Evolutionary conservation across 2,888 invertebrate genomes (phyloP).

Genomic region (Pachydiplax longipennis): DNA sequence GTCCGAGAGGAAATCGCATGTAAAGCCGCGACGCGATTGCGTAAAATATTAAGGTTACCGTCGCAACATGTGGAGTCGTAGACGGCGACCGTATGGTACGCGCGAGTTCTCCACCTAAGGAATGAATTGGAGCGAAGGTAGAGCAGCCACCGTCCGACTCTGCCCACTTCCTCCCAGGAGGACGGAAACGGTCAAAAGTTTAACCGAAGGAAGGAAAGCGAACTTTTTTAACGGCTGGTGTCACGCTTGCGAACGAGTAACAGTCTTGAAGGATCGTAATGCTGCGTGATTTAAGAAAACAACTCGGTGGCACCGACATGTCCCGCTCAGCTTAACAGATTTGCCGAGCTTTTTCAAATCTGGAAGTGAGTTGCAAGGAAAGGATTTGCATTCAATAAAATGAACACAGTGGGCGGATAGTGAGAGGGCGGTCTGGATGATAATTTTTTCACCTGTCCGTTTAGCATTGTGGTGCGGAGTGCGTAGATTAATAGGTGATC

Average conservation of each 20-base stretch:
- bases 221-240: background rate
- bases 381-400: slow-evolving; percentile 26
- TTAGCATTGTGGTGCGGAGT: background rate
- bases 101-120: background rate
- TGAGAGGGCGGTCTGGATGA: background rate
- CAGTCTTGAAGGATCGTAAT: background rate
- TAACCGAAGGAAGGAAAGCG: background rate
- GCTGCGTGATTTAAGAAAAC: background rate
- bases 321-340: background rate
- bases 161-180: background rate
- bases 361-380: background rate
- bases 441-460: background rate
- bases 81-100: background rate
- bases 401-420: background rate
- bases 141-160: background rate
- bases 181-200: background rate
- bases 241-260: background rate
- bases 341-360: background rate
- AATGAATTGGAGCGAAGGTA: background rate
- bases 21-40: background rate
- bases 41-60: background rate
- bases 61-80: background rate
- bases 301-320: background rate
- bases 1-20: background rate
- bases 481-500: background rate